Conservation (phyloP, 1,140 invertebrate species). For the Panulirus ornatus region DNA sequence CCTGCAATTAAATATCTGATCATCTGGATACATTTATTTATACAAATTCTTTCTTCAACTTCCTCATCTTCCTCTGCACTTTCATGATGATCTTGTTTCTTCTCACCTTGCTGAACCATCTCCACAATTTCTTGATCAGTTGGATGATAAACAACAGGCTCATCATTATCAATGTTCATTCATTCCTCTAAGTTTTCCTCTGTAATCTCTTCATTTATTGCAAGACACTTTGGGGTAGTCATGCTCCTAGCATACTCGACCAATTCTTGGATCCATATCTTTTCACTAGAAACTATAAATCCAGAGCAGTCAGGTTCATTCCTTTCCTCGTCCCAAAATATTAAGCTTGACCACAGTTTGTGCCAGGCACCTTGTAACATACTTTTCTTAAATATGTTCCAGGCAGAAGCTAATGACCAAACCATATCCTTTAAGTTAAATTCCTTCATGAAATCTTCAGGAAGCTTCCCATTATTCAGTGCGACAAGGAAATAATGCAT, state of each 20-base stretch:
- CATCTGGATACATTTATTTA: conserved; percentile 2
- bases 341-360: neutral
- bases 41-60: conserved; percentile 9
- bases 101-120: neutral
- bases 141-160: neutral
- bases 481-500: neutral
- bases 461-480: neutral
- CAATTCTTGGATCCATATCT: neutral
- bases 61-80: neutral
- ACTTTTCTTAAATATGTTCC: neutral
- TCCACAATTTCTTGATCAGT: neutral
- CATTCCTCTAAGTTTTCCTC: too few species aligned
- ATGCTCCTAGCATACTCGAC: neutral
- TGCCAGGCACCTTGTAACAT: neutral
- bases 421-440: neutral
- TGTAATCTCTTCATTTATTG: neutral
- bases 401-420: neutral
- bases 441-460: neutral
- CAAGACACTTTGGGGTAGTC: neutral
- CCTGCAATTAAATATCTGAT: conserved; percentile 1
- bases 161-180: too few species aligned
- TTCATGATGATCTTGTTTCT: neutral
- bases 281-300: neutral
- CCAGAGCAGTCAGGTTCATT: neutral
- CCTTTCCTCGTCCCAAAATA: neutral